A percentile compares a stretch with the other conserved stretches of the same genome.
Conservation (phyloP, 2,113 vertebrate genomes). For the Aspiorhynchus laticeps region DNA sequence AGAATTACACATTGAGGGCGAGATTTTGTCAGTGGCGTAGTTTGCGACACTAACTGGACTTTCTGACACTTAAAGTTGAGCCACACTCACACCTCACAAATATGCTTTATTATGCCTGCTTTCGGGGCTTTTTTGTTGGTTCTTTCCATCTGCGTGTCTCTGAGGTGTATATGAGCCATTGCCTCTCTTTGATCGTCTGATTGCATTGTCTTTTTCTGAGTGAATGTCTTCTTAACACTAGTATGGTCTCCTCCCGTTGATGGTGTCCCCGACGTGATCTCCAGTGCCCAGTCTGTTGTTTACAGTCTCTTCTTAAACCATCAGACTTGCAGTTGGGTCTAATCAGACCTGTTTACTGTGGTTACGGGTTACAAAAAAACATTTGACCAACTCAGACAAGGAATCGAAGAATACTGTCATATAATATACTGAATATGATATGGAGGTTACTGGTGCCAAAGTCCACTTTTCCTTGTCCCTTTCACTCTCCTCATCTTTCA, state of each 20-base stretch:
- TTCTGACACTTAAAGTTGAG: not conserved
- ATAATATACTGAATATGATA: not conserved
- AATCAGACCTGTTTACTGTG: constrained; percentile 26
- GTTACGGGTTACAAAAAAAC: not conserved
- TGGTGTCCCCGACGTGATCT: constrained; percentile 12
- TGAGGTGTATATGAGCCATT: not conserved
- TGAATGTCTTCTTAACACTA: not conserved
- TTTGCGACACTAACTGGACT: not conserved
- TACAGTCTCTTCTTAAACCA: constrained; percentile 36
- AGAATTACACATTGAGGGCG: constrained; percentile 7
- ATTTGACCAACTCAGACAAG: not conserved
- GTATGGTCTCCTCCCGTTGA: not conserved
- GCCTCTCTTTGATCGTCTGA: not conserved
- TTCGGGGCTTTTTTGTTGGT: not conserved
- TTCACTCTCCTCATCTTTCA: not conserved
- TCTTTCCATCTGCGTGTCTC: not conserved
- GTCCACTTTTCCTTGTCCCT: constrained; percentile 1
- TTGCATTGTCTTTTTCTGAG: constrained; percentile 11
- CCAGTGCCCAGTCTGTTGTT: constrained; percentile 39
- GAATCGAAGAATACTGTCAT: not conserved
- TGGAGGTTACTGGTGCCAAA: constrained; percentile 51
- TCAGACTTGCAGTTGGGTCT: constrained; percentile 32
- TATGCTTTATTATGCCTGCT: not conserved
- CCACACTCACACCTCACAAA: not conserved
- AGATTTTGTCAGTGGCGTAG: constrained; percentile 7